Conservation (phyloP, 2,113 vertebrate genomes). For the Anas platyrhynchos region DNA sequence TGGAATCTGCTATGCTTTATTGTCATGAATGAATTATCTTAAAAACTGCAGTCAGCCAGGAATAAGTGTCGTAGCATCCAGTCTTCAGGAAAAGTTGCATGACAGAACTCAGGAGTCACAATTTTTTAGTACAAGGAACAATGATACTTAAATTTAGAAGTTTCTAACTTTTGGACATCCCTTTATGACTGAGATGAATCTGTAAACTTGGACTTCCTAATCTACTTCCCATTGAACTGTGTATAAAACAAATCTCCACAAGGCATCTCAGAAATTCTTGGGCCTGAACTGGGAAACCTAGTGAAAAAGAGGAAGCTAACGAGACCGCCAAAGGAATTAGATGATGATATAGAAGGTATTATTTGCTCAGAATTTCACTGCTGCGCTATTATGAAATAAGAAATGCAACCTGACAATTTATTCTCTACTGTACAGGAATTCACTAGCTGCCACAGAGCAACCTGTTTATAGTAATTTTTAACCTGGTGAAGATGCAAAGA, state of each 20-base stretch:
- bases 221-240: background rate
- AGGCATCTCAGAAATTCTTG: background rate
- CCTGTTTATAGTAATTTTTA: background rate
- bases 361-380: background rate
- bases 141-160: background rate
- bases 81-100: background rate
- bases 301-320: background rate
- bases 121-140: background rate
- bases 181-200: background rate
- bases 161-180: background rate
- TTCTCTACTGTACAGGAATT: background rate
- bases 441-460: background rate
- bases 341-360: background rate
- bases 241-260: background rate
- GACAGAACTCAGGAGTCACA: background rate
- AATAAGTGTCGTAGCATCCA: background rate
- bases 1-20: background rate
- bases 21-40: background rate
- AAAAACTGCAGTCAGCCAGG: background rate
- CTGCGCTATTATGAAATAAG: background rate
- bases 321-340: background rate
- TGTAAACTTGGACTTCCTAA: background rate
- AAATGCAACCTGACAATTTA: background rate
- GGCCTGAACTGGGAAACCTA: background rate
- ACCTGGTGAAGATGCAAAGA: background rate